phyloP scores from a whole-genome alignment of 1,140 invertebrate species.

The Galendromus occidentalis region DNA sequence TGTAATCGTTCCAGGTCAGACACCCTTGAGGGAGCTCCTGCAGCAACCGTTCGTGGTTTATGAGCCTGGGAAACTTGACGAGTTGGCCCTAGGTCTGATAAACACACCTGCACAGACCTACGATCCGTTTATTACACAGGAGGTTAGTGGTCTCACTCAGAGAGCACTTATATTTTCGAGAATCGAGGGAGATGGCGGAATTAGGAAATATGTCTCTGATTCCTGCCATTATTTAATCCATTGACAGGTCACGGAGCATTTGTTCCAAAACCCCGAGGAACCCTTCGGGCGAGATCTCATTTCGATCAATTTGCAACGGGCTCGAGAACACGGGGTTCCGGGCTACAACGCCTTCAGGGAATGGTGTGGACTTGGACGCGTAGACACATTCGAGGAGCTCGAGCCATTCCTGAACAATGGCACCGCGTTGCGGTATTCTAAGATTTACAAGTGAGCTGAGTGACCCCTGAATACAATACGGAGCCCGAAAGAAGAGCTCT shows the following conservation, averaged over 20 bases:
- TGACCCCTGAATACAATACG: not conserved
- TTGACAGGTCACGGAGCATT: constrained; percentile 47
- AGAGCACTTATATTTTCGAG: no score
- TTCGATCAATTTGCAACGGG: constrained; percentile 63
- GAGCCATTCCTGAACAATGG: constrained; percentile 19
- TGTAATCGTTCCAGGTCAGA: constrained; percentile 47
- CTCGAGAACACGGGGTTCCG: constrained; percentile 66
- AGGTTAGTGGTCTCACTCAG: constrained; percentile 37
- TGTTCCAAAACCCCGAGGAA: constrained; percentile 39
- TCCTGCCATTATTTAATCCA: no score
- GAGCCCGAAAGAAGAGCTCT: no score
- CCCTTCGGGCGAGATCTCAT: constrained; percentile 58
- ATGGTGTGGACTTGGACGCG: constrained; percentile 38
- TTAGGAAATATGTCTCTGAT: no score
- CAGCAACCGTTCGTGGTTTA: constrained; percentile 71
- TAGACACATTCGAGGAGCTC: constrained; percentile 22
- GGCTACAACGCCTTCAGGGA: constrained; percentile 52
- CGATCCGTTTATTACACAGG: constrained; percentile 79
- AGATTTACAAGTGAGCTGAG: constrained; percentile 21
- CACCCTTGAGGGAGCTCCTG: constrained; percentile 61
- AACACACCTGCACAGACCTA: constrained; percentile 85
- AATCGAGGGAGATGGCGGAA: no score
- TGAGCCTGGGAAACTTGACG: constrained; percentile 68
- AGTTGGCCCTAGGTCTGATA: constrained; percentile 73
- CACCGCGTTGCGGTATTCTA: constrained; percentile 20